These are phyloP conservation scores for Lacerta viridis DNA, from an alignment of 2,797 vertebrate species.

Conservation along the genomic window DNA sequence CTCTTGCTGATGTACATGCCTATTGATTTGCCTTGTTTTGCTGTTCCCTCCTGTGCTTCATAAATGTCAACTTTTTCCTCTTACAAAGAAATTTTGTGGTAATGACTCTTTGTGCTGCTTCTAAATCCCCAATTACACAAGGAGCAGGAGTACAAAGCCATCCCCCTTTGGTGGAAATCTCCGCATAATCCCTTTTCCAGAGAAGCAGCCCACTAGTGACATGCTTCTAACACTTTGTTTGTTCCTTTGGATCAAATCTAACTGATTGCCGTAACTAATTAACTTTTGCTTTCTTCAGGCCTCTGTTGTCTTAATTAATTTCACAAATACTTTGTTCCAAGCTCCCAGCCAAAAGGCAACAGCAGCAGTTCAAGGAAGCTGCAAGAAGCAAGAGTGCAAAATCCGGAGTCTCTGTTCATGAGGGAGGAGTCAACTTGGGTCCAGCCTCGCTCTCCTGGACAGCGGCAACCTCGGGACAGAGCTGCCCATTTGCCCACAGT, in stretches of 20 bases:
- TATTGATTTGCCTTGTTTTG: conserved; percentile 59
- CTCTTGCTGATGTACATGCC: neutral
- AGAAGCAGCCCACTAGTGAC: conserved; percentile 78
- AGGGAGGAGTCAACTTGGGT: accelerated
- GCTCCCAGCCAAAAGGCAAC: conserved; percentile 68
- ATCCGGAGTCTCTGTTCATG: accelerated
- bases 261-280: conserved; percentile 83
- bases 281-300: conserved; percentile 80
- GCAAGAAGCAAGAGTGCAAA: neutral
- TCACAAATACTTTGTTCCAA: conserved; percentile 73
- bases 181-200: conserved; percentile 80
- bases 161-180: conserved; percentile 81
- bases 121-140: conserved; percentile 82
- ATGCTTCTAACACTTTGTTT: conserved; percentile 80
- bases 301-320: conserved; percentile 85
- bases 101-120: conserved; percentile 80
- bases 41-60: conserved; percentile 69
- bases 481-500: accelerated
- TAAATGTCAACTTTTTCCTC: conserved; percentile 74
- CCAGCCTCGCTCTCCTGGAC: neutral
- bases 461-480: accelerated
- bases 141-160: conserved; percentile 78
- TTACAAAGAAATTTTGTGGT: conserved; percentile 78
- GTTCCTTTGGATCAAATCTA: conserved; percentile 82
- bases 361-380: conserved; percentile 41